Base-by-base conservation (phyloP, 2,888 invertebrate species). In the Coleophora deauratella region DNA sequence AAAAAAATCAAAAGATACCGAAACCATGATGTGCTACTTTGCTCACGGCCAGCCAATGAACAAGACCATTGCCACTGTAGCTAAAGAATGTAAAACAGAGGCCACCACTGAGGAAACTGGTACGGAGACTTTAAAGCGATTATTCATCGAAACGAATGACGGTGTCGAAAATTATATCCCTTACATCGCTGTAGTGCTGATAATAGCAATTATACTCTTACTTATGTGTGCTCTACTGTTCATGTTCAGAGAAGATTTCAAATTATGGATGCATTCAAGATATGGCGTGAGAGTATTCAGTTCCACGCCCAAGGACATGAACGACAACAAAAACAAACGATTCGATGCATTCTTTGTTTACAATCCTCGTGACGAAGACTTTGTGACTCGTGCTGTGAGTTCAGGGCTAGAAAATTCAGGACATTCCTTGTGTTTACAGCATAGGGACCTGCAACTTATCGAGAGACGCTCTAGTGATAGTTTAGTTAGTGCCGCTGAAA, bases 341-440 rank as follows among this genome's bases (percentile, higher is more conserved):
- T 95, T 93, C 76, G 96, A 96, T 72, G 95, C 94, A 44, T 96
- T 96, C 81, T 89, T 96, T 67, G 91, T 94, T 48, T 96, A 96
- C 85, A 93, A 93, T 72, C 90, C 91, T 54, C 89, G 92, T 55
- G 95, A 95, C 88, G 93, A 87, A 75, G 91, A 85, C 87, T 91
- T 87, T 62, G 89, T 89, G 86, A 91, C 72, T 71, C 90, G 78
- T 74, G 91, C 85, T 73, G 91, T 86, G 62, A 94, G 81, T 82
- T 91, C 71, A 59, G 93, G 93, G 63, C 73, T 95, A 48, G 94
- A 95, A 73, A 92, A 91, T 62, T 71, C 72, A 49, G 87, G 87
- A 45, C 85, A 84, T 52, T 76, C 80, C 47, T 82, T 96, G 46
- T 91, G 91, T 62, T 80, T 92, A 52, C 91, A 78, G 88, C 94